These are phyloP conservation scores for Diplosoma virens DNA, from an alignment of 23 tunicate genomes.

Conservation along the genomic window DNA sequence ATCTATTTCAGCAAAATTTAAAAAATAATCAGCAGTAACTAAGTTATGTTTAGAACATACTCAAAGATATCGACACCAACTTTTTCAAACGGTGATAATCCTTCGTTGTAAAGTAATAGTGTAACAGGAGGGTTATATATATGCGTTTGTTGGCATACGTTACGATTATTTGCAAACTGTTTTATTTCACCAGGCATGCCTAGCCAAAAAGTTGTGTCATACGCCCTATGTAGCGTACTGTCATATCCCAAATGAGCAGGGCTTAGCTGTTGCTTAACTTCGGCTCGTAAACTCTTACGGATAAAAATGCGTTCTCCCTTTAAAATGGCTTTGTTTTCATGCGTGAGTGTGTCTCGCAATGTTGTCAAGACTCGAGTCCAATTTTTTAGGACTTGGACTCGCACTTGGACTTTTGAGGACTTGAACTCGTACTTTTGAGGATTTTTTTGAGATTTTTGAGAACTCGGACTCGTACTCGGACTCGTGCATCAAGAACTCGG, in stretches of 20 bases:
- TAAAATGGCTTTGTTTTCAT: slow-evolving; percentile 3
- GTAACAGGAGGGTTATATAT: not conserved
- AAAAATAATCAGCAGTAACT: slow-evolving; percentile 24
- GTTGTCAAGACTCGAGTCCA: no score
- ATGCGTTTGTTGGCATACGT: not conserved
- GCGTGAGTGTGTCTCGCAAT: slow-evolving; percentile 18
- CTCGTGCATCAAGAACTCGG: no score
- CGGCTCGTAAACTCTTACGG: not conserved
- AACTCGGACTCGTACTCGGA: no score
- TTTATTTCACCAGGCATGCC: slow-evolving; percentile 13
- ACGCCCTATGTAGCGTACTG: slow-evolving; percentile 31
- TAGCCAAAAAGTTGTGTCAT: slow-evolving; percentile 18
- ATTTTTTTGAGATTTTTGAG: no score
- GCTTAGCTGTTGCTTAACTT: not conserved
- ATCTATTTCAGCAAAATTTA: slow-evolving; percentile 21
- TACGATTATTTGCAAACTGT: slow-evolving; percentile 1
- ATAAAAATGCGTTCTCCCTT: slow-evolving; percentile 38
- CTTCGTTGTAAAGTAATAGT: slow-evolving; percentile 15
- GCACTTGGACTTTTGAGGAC: no score
- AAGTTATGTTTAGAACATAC: no score
- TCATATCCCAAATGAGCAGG: slow-evolving; percentile 16
- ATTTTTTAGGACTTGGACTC: no score
- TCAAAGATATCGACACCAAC: slow-evolving; percentile 18
- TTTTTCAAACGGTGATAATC: slow-evolving; percentile 14
- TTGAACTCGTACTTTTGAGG: no score